Percentiles rank a stretch among this genome's conserved stretches.
Evolutionary conservation across 2,888 invertebrate genomes (phyloP).

Genomic region (Drosophila formosana): DNA sequence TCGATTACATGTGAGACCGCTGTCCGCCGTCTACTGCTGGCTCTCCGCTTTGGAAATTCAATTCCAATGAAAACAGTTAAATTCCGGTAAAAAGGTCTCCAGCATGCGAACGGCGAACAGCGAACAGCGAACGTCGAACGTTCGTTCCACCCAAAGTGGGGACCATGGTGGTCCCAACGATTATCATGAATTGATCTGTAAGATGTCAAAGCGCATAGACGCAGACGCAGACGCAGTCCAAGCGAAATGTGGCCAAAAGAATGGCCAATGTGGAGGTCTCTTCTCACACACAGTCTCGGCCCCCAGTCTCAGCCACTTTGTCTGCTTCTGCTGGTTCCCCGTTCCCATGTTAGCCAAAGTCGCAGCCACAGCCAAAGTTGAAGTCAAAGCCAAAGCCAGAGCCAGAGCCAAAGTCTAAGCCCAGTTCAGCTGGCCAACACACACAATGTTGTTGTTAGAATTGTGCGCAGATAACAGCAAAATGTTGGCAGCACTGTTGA

Average conservation of each 20-base stretch:
- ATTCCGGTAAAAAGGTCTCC: conserved; percentile 76
- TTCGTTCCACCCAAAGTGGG: conserved; percentile 68
- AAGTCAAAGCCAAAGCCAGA: background rate
- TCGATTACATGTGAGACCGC: conserved; percentile 77
- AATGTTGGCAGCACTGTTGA: conserved; percentile 80
- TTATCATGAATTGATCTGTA: conserved; percentile 84
- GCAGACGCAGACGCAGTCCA: conserved; percentile 39
- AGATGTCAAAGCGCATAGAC: conserved; percentile 82
- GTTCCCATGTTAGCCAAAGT: conserved; percentile 52
- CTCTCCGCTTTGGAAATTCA: conserved; percentile 67
- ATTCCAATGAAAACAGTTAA: conserved; percentile 80
- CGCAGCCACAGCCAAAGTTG: background rate
- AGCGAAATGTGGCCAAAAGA: conserved; percentile 61
- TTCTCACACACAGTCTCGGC: conserved; percentile 58
- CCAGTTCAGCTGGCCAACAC: conserved; percentile 37
- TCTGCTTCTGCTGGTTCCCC: conserved; percentile 43
- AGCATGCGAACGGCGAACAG: conserved; percentile 64
- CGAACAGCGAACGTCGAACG: conserved; percentile 18
- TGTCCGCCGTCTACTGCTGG: conserved; percentile 19
- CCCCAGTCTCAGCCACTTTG: conserved; percentile 56
- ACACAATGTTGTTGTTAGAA: conserved; percentile 77
- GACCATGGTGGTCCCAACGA: conserved; percentile 82
- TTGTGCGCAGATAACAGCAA: conserved; percentile 79
- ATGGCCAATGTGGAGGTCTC: conserved; percentile 68
- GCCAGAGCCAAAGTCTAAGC: conserved; percentile 33